phyloP scores from a whole-genome alignment of 2,888 invertebrate species.

The Brenthis ino region DNA sequence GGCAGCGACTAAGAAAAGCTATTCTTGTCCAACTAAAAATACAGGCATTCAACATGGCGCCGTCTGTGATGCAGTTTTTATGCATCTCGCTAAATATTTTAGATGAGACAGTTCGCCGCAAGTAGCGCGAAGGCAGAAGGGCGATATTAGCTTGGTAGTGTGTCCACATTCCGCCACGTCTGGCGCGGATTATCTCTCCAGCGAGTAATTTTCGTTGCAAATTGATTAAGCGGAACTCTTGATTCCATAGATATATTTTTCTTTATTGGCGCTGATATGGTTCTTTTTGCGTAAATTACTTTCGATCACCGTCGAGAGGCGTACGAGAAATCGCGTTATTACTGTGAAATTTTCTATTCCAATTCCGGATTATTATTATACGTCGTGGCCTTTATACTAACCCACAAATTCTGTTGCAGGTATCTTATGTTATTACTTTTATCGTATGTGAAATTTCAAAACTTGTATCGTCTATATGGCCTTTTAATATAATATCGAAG shows the following conservation, averaged over 20 bases:
- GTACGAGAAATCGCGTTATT: conserved; percentile 31
- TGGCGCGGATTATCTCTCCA: conserved; percentile 43
- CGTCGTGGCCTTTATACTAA: background rate
- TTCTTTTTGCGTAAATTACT: conserved; percentile 38
- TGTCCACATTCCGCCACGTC: conserved; percentile 45
- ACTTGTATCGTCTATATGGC: conserved; percentile 25
- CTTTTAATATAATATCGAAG: conserved; percentile 32
- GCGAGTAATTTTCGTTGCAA: conserved; percentile 45
- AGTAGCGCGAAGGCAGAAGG: conserved; percentile 28
- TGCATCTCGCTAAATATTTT: conserved; percentile 61
- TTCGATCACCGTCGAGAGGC: conserved; percentile 38
- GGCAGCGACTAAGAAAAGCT: conserved; percentile 61
- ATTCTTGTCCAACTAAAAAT: conserved; percentile 72
- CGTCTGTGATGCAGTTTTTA: conserved; percentile 69
- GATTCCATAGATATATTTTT: conserved; percentile 44
- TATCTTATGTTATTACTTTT: background rate
- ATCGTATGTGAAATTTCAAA: conserved; percentile 15
- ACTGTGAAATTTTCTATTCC: conserved; percentile 29
- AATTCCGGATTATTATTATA: conserved; percentile 16
- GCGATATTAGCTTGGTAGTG: conserved; percentile 30
- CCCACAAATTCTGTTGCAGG: background rate
- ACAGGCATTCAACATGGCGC: conserved; percentile 54
- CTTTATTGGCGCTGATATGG: conserved; percentile 37
- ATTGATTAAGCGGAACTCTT: conserved; percentile 48
- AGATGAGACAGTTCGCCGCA: conserved; percentile 31